phyloP scores from a whole-genome alignment of 2,113 vertebrate species.

The western clawed frog (Xenopus tropicalis) region DNA sequence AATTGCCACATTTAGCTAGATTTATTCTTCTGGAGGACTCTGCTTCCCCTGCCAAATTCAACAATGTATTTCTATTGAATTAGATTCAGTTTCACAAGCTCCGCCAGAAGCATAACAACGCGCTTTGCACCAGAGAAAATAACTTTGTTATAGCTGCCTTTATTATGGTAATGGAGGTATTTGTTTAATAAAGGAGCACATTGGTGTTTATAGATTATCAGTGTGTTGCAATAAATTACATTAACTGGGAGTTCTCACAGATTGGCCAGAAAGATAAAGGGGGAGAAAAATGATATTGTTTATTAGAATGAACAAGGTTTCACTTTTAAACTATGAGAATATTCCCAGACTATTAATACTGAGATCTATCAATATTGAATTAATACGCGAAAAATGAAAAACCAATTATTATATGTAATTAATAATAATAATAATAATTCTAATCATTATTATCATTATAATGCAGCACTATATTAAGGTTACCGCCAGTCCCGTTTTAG shows the following conservation, averaged over 20 bases:
- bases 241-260: neutral
- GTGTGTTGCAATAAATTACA: neutral
- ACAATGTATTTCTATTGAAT: neutral
- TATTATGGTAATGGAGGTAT: conserved; percentile 2
- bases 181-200: neutral
- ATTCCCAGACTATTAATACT: too few species aligned
- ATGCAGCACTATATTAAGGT: too few species aligned
- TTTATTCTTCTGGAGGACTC: neutral
- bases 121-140: neutral
- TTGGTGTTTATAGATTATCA: conserved; percentile 7
- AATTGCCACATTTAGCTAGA: neutral
- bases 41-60: neutral
- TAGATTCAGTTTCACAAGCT: neutral
- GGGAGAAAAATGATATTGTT: neutral
- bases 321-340: too few species aligned
- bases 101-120: neutral
- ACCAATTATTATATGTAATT: too few species aligned
- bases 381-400: too few species aligned
- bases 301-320: too few species aligned
- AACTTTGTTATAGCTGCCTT: neutral
- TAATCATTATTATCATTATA: too few species aligned
- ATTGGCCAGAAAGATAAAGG: neutral
- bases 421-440: too few species aligned
- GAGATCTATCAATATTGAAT: too few species aligned
- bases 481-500: too few species aligned